A percentile compares a stretch with the other conserved stretches of the same genome.
phyloP scores from a whole-genome alignment of 2,888 invertebrate genomes.

The Strigamia maritima region DNA sequence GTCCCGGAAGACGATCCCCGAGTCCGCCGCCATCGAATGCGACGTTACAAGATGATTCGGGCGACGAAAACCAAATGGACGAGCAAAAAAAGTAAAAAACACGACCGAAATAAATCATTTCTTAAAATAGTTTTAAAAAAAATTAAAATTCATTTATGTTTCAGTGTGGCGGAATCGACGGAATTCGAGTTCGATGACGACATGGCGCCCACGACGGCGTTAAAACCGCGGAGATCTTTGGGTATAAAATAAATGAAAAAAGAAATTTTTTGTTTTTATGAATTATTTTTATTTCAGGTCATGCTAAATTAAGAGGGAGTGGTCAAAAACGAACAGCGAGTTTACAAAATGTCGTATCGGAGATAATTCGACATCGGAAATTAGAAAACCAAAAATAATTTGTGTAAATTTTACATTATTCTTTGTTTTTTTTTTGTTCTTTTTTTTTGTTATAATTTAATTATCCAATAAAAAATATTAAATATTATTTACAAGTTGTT shows the following conservation, averaged over 20 bases:
- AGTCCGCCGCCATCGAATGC: constrained; percentile 43
- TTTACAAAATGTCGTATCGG: constrained; percentile 26
- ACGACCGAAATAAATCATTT: neutral
- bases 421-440: too few relatives aligned
- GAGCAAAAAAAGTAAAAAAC: neutral
- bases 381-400: constrained; percentile 5
- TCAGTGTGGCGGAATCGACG: constrained; percentile 43
- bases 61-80: neutral
- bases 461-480: neutral
- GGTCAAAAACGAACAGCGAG: constrained; percentile 35
- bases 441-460: too few relatives aligned
- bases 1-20: constrained; percentile 46
- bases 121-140: neutral
- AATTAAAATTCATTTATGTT: neutral
- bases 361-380: constrained; percentile 20
- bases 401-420: too few relatives aligned
- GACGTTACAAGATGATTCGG: neutral
- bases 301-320: neutral
- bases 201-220: neutral
- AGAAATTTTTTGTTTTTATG: neutral
- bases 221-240: constrained; percentile 8
- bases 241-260: neutral
- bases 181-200: constrained; percentile 46
- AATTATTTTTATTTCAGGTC: neutral
- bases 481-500: neutral